Base-by-base conservation (phyloP, 2,888 invertebrate genomes). In the Aradus depressus region DNA sequence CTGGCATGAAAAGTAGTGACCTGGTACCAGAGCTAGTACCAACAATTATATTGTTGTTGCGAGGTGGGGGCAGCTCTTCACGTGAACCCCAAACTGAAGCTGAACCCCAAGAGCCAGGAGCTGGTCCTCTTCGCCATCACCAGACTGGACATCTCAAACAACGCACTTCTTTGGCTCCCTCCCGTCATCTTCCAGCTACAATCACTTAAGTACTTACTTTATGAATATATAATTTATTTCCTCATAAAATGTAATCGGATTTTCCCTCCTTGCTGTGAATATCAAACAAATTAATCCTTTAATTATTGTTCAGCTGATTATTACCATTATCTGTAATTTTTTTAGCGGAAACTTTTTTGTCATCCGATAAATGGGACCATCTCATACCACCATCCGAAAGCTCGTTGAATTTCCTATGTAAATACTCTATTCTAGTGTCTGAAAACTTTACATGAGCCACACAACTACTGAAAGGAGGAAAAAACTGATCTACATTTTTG, bases 41-140 rank as follows among this genome's bases (percentile, higher is more conserved):
- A 26, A 21, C 18, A 28, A n/a, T n/a, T 8, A 22, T 14, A 18
- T 16, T 16, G 34, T 48, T 55, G 52, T 55, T 41, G 1, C 14
- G 64, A 76, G 44, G 77, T 81, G 3, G 80, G 81, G 60, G 91
- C 92, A 1, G 84, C 88, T 1, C 69, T 88, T 32, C 81, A 84
- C 53, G 80, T 92, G 19, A 97, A 96, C 70, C 81, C 83, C 2
- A 80, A 83, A 62, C 69, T 95, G 22, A 77, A 81, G 59, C 75
- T 82, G 44, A 81, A 80, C 66, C 76, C 80, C 3, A 69, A 75
- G 56, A 73, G 76, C 59, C 74, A 73, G 58, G 76, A 80, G 51
- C 75, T 83, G 4, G 81, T 88, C 0, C 70, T 93, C n/a, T 84
- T 83, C 63, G 92, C 95, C 0, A 82, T 98, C 52, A 98, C 97